Conservation (phyloP, 2,113 vertebrate species). For the Ophthalmolycus amberensis region DNA sequence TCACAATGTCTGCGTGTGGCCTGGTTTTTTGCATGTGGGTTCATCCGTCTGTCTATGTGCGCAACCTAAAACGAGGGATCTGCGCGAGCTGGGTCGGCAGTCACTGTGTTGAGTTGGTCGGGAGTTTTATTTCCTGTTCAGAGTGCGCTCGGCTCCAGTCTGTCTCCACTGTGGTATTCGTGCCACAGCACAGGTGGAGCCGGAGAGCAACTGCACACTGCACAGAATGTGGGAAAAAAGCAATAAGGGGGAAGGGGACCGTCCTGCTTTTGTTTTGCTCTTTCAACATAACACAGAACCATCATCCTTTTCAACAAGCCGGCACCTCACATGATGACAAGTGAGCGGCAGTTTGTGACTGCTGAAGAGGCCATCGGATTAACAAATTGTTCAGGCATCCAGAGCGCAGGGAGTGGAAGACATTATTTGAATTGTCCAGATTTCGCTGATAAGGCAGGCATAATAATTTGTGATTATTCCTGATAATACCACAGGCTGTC, state of each 20-base stretch:
- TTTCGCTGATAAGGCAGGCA: slow-evolving; percentile 8
- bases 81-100: slow-evolving; percentile 42
- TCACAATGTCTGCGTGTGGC: slow-evolving; percentile 11
- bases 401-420: not conserved
- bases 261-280: slow-evolving; percentile 32
- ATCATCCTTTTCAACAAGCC: slow-evolving; percentile 29
- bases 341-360: not conserved
- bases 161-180: slow-evolving; percentile 73
- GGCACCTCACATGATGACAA: not conserved
- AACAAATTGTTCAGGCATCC: slow-evolving; percentile 15
- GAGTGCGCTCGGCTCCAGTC: slow-evolving; percentile 61
- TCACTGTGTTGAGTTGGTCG: slow-evolving; percentile 43
- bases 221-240: slow-evolving; percentile 38
- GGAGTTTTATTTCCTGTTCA: slow-evolving; percentile 63
- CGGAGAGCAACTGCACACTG: slow-evolving; percentile 56
- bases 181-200: slow-evolving; percentile 76
- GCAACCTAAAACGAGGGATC: slow-evolving; percentile 32
- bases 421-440: not conserved
- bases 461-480: slow-evolving; percentile 11
- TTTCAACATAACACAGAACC: slow-evolving; percentile 26
- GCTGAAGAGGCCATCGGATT: slow-evolving; percentile 10
- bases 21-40: slow-evolving; percentile 18
- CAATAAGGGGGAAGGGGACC: slow-evolving; percentile 17
- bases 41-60: slow-evolving; percentile 4
- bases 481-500: slow-evolving; percentile 1